phyloP scores from a whole-genome alignment of 2,113 vertebrate genomes.

The Steatornis caripensis region DNA sequence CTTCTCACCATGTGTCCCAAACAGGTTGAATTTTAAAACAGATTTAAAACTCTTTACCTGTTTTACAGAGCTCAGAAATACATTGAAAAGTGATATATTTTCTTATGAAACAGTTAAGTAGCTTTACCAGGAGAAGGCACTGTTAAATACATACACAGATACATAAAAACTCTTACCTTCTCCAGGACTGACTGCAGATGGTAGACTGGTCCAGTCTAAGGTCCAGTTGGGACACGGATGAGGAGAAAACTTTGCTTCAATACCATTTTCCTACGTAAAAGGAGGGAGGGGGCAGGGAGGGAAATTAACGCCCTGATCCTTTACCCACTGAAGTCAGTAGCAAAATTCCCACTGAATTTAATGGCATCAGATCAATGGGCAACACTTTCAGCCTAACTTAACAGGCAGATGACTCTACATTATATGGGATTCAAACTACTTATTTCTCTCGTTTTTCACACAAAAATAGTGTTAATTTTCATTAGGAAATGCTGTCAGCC shows the following conservation, averaged over 20 bases:
- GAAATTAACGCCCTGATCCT: neutral
- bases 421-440: neutral
- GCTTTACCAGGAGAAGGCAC: neutral
- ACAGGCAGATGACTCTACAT: neutral
- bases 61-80: neutral
- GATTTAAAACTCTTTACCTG: neutral
- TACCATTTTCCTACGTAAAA: conserved; percentile 80
- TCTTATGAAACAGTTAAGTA: neutral
- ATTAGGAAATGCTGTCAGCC: neutral
- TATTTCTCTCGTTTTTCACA: neutral
- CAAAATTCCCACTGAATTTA: neutral
- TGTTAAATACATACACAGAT: neutral
- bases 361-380: neutral
- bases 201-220: conserved; percentile 86
- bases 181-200: conserved; percentile 86
- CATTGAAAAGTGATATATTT: neutral
- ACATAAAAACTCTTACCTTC: conserved; percentile 78
- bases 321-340: neutral
- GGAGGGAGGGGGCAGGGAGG: neutral
- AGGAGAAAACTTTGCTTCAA: conserved; percentile 83
- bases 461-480: neutral
- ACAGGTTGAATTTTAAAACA: neutral
- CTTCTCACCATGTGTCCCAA: neutral
- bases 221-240: conserved; percentile 87
- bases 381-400: neutral